Percentiles rank a stretch among this genome's conserved stretches.
phyloP scores from a whole-genome alignment of 1,140 invertebrate genomes.

The Fragariocoptes setiger region DNA sequence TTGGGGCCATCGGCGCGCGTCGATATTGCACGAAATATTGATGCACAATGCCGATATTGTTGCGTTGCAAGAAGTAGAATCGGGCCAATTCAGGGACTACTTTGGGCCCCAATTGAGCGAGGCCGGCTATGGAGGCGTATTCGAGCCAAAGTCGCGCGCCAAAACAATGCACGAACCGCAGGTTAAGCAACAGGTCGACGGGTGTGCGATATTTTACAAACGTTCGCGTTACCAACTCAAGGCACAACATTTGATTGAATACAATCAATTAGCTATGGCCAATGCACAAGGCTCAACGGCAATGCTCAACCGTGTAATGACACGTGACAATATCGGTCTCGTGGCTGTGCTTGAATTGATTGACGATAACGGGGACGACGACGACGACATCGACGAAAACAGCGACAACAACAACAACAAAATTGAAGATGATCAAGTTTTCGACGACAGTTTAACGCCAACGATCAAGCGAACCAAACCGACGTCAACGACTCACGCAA shows the following conservation, averaged over 20 bases:
- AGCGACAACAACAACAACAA: background rate
- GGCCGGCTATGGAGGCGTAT: slow-evolving; percentile 83
- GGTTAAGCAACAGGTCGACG: slow-evolving; percentile 88
- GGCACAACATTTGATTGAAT: slow-evolving; percentile 79
- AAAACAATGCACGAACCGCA: slow-evolving; percentile 79
- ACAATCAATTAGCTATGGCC: slow-evolving; percentile 90
- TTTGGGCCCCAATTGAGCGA: slow-evolving; percentile 72
- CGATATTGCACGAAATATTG: slow-evolving; percentile 81
- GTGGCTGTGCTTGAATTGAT: slow-evolving; percentile 59
- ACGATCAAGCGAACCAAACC: background rate
- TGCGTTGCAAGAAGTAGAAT: slow-evolving; percentile 88
- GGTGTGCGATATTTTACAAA: slow-evolving; percentile 91
- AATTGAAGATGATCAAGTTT: background rate
- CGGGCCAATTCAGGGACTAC: slow-evolving; percentile 89
- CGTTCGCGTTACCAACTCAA: slow-evolving; percentile 70
- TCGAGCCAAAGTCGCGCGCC: slow-evolving; percentile 86
- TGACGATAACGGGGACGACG: slow-evolving; percentile 41
- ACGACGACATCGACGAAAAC: background rate
- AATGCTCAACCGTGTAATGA: slow-evolving; percentile 97
- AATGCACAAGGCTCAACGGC: slow-evolving; percentile 89
- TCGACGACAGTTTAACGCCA: background rate
- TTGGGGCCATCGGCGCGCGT: slow-evolving; percentile 92
- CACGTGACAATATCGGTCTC: slow-evolving; percentile 92
- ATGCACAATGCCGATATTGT: slow-evolving; percentile 94
- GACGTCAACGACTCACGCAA: background rate